A percentile compares a stretch with the other conserved stretches of the same genome.
These are phyloP conservation scores for Cossypha heuglini DNA, from an alignment of 2,797 vertebrate genomes.

Conservation along the genomic window DNA sequence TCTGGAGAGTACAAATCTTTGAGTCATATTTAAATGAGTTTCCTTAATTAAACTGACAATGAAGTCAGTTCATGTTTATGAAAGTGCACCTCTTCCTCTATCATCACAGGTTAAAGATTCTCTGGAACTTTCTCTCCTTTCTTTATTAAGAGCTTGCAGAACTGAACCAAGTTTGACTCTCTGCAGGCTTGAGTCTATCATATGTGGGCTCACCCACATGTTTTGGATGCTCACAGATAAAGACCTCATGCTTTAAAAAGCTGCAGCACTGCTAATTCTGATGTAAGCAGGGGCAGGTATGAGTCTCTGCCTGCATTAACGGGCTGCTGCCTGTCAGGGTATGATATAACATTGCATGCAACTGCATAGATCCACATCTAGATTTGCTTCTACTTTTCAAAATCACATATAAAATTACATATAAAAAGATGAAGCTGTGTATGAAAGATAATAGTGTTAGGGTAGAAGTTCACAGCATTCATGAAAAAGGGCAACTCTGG, in stretches of 20 bases:
- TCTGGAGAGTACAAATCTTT: neutral
- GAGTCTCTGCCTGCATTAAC: neutral
- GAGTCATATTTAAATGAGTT: constrained; percentile 1
- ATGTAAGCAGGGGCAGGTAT: neutral
- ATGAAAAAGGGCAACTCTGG: neutral
- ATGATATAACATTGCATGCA: neutral
- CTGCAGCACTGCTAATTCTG: neutral
- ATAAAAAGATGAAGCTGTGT: neutral
- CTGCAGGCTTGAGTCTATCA: neutral
- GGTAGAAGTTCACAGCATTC: neutral
- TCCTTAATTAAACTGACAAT: constrained; percentile 17
- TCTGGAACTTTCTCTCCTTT: neutral
- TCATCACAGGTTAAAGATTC: neutral
- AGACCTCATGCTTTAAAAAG: neutral
- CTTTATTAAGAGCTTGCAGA: neutral
- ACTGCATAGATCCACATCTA: neutral
- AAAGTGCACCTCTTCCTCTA: neutral
- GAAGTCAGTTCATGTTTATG: neutral
- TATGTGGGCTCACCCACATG: rapidly evolving
- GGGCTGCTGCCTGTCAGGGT: neutral
- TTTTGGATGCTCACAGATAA: neutral
- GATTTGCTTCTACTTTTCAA: neutral
- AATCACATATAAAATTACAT: neutral
- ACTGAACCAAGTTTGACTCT: neutral
- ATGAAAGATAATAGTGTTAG: neutral